Base-by-base conservation (phyloP, 2,113 vertebrate genomes). In the Heteronetta atricapilla region DNA sequence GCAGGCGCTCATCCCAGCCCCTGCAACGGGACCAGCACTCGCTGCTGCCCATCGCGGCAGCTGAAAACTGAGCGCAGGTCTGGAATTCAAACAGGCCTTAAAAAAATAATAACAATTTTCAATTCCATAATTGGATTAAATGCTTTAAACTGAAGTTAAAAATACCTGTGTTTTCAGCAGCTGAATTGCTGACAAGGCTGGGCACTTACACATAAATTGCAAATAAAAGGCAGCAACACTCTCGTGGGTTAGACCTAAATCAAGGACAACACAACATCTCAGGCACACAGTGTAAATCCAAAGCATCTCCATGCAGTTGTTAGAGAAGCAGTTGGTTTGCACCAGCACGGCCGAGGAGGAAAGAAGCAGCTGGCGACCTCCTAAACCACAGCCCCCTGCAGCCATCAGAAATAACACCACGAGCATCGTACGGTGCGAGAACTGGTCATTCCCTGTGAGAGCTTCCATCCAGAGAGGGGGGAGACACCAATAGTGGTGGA, bases 41-140 rank as follows among this genome's bases (percentile, higher is more conserved):
- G 0, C 21, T 44, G 40, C 11, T 44, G 22, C 33, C 58, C 75
- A 3, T 10, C 50, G 7, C 0, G 16, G 7, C 33, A 16, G 50
- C 63, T 58, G 56, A 44, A 42, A 70, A 7, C 36, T 62, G 50
- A 63, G 20, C 26, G 33, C 40, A 63, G 40, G 15, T 21, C 70
- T 33, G 25, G 33, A 78, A 69, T 34, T 78, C 36, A 52, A 78
- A 44, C 18, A 28, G 40, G 8, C 33, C 28, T 29, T 40, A 55
- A 11, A 48, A 53, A 52, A 63, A 18, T 4, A 44, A 55, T 38
- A 34, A 34, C 20, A 10, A 4, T 66, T 79, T 74, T 40, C 23
- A 20, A 53, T 12, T 3, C 29, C 7, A 10, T 34, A 31, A 76
- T 50, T 19, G 50, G 44, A 34, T 11, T 68, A 8, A 12, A 3